Evolutionary conservation across 1,140 invertebrate species (phyloP), one percentile per base, ranked within the genome.

Genomic region (Tribolium madens): DNA sequence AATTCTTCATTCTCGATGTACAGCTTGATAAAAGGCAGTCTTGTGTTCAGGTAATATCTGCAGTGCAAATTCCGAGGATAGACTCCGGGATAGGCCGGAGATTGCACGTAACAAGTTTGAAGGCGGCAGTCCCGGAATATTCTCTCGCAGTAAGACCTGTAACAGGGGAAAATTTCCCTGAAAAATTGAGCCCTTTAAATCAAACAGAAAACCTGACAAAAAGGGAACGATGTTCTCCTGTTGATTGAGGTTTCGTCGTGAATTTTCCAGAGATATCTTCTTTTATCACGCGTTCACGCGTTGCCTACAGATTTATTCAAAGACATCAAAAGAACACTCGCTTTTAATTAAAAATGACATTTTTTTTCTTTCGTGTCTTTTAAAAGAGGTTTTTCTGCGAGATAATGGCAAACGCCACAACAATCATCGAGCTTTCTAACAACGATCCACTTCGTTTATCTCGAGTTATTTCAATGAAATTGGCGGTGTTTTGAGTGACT

Each of bases 1-100:
- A 97, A 97, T 84, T 96, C 94, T 84, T 96, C 95, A 83, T 96
- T 96, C 84, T 96, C 95, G 79, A 96, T 95, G 87, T 96, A 96
- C 33, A 97, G 88, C 86, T 96, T 96, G 80, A 96, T 96, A 86
- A 94, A 96, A 1, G 95, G 94, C 80, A 94, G 89, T 31, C 94
- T 87, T 0, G 95, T 96, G 86, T 95, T 96, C 26, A 97, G 88
- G 81, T 93, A 92, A 83, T 96, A 96, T 82, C 93, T 92, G 89
- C 96, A 97, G 83, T 96, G 94, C 13, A 97, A 88, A 81, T 95
- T 94, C 15, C 95, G 89, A 0, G 95, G 95, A 86, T 97, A 97
- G 1, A 97, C 92, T 6, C 96, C 96, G 2, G 96, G 96, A 86
- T 95, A 97, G 0, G 95, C 95, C 0, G 96, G 95, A 4, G 94